These are phyloP conservation scores for Setophaga petechia DNA, from an alignment of 2,113 vertebrate species.

Conservation along the genomic window DNA sequence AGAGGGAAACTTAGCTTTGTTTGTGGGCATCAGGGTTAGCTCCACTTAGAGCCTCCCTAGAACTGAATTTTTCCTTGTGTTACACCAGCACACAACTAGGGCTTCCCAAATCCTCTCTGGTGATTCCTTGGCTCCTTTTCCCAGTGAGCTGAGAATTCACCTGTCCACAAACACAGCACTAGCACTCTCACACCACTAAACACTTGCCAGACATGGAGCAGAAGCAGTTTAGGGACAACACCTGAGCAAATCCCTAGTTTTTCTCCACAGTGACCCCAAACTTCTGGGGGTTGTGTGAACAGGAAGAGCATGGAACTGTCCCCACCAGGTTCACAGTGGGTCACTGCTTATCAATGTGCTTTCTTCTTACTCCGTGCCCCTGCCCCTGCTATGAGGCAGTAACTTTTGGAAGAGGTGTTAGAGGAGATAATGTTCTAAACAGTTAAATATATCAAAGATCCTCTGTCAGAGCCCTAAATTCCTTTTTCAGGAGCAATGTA, in stretches of 20 bases:
- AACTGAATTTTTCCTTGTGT: not conserved
- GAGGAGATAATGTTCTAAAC: not conserved
- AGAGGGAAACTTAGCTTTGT: not conserved
- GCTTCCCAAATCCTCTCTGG: not conserved
- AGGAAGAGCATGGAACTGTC: not conserved
- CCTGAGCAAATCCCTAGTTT: not conserved
- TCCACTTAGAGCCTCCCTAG: not conserved
- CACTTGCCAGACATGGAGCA: fast-evolving
- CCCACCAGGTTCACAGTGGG: not conserved
- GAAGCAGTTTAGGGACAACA: not conserved
- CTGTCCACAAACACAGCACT: not conserved
- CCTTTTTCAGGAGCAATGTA: constrained; percentile 18
- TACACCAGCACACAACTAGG: not conserved
- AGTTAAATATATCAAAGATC: not conserved
- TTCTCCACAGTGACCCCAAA: not conserved
- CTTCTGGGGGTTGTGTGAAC: not conserved
- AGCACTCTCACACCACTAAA: not conserved
- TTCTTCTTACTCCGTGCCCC: not conserved
- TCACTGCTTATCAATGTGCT: not conserved
- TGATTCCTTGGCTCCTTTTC: not conserved
- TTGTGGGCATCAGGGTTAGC: not conserved
- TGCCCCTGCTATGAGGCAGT: not conserved
- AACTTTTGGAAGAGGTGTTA: not conserved
- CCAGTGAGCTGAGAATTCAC: not conserved
- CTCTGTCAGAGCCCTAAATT: not conserved